phyloP scores from a whole-genome alignment of 2,888 invertebrate genomes.

The Drymonia ruficornis region DNA sequence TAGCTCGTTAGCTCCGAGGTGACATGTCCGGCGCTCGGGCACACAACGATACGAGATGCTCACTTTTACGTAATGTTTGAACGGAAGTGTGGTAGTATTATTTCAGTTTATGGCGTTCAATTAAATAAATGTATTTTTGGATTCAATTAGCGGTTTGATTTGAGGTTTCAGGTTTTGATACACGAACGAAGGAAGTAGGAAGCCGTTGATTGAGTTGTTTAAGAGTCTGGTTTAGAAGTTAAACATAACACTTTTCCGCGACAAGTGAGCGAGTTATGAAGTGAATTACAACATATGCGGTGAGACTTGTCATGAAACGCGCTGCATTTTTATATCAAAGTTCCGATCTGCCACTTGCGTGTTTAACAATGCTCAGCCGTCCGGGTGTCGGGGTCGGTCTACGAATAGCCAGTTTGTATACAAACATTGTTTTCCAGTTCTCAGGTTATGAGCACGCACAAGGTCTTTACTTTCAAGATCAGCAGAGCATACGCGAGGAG shows the following conservation, averaged over 20 bases:
- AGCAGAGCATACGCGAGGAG: constrained; percentile 73
- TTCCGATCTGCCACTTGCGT: neutral
- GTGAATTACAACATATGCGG: neutral
- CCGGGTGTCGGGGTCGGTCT: constrained; percentile 29
- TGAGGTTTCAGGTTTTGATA: constrained; percentile 12
- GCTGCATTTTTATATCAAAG: neutral
- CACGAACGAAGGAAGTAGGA: neutral
- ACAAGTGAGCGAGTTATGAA: neutral
- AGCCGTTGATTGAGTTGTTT: constrained; percentile 4
- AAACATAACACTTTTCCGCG: neutral
- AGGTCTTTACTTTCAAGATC: constrained; percentile 85
- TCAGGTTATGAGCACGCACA: constrained; percentile 66
- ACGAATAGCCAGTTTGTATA: constrained; percentile 56
- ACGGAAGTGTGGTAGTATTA: constrained; percentile 31
- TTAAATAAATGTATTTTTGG: constrained; percentile 25
- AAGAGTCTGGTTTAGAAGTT: neutral
- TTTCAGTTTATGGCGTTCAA: constrained; percentile 29
- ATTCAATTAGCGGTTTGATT: constrained; percentile 30
- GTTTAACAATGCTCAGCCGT: neutral
- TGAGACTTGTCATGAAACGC: neutral
- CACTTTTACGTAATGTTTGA: constrained; percentile 29
- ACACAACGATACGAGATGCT: constrained; percentile 22
- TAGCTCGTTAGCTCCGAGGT: constrained; percentile 56
- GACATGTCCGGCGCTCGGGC: constrained; percentile 45
- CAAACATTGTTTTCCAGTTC: constrained; percentile 70